Evolutionary conservation across 1,140 invertebrate genomes (phyloP), one percentile per base, ranked within the genome.

Genomic region (Trichogramma pretiosum): DNA sequence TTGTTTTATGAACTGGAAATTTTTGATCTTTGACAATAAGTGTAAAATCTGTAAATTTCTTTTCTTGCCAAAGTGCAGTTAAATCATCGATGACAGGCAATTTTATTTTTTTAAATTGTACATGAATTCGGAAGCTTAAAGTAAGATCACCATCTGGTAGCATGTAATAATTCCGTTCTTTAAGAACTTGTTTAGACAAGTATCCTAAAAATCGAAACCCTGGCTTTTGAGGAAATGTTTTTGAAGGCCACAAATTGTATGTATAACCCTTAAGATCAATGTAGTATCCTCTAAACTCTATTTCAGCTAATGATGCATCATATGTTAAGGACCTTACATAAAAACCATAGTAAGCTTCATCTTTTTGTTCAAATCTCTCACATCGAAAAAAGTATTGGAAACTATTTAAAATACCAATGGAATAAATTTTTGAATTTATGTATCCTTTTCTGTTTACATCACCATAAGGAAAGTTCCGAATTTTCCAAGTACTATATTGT

Each of bases 391-490:
- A 42, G 14, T 17, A 42, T 24, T 32, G 26, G 4, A 42, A 18
- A 3, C 21, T 17, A 14, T 42, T 42, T 10, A 7, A 42, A 30
- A 42, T 13, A 3, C 40, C 40, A 32, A 28, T 28, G 17, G 28
- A 18, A 32, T 42, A 42, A 32, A 42, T 14, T n/a, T 42, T 42
- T 21, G 40, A 42, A 19, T 32, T 30, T 3, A 42, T 19, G 18
- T 26, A 40, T 16, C 38, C 38, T 40, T 28, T 14, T 28, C 5
- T 40, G 18, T 40, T 40, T 28, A 40, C 8, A 16, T 7, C 2
- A 40, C 38, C 14, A 9, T 22, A 5, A 10, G n/a, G 24, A 28
- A 40, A 40, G n/a, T 28, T 2, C 3, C 3, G 14, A 28, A 40
- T 28, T 3, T 2, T 28, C 38, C 38, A 40, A 5, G 2, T 2